Percentiles rank a stretch among this genome's conserved stretches.
Evolutionary conservation across 2,113 vertebrate species (phyloP).

Genomic region (Anhinga anhinga): DNA sequence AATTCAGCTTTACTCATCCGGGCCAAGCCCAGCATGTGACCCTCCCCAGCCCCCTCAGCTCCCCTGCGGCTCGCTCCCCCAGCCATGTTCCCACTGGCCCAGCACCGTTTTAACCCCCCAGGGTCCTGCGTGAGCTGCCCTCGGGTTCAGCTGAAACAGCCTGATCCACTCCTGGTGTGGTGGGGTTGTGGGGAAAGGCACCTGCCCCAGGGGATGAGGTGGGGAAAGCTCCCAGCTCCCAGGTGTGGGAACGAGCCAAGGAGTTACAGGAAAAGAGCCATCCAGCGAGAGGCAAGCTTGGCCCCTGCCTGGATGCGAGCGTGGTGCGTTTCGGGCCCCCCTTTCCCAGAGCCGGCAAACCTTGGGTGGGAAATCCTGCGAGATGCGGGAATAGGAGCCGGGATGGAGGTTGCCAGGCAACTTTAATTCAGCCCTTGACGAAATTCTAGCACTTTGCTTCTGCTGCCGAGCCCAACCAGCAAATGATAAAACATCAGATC

Average conservation of each 20-base stretch:
- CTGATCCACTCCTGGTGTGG: rapidly evolving
- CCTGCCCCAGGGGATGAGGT: neutral
- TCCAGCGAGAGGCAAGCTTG: neutral
- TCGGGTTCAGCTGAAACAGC: neutral
- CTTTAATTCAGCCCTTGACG: slow-evolving; percentile 50
- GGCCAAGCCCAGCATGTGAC: neutral
- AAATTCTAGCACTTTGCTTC: slow-evolving; percentile 47
- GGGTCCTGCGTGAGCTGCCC: rapidly evolving
- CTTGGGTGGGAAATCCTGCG: slow-evolving; percentile 27
- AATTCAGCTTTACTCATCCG: neutral
- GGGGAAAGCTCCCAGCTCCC: neutral
- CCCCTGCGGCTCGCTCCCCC: rapidly evolving
- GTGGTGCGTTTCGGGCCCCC: rapidly evolving
- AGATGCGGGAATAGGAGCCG: neutral
- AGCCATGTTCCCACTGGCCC: neutral
- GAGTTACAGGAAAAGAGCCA: neutral
- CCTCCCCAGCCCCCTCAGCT: rapidly evolving
- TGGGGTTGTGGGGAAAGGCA: neutral
- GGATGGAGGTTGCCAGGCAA: slow-evolving; percentile 56
- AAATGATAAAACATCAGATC: neutral
- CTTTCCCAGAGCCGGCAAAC: neutral
- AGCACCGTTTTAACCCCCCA: neutral
- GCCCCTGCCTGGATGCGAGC: neutral
- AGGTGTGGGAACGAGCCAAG: neutral
- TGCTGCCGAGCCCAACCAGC: neutral